phyloP scores from a whole-genome alignment of 2,888 invertebrate genomes.

The Luperina testacea region DNA sequence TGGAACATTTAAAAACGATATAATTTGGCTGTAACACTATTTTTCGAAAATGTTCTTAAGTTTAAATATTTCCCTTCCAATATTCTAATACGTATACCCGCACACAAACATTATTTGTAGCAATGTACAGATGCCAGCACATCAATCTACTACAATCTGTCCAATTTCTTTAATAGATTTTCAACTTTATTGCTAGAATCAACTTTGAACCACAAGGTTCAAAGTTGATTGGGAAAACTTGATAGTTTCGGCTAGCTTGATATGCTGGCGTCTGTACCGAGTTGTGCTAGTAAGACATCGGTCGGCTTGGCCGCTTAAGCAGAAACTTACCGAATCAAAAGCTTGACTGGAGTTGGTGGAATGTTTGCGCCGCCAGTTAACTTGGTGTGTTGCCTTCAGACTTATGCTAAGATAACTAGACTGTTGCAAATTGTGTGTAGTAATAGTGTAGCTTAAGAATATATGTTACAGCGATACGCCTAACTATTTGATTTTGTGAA shows the following conservation, averaged over 20 bases:
- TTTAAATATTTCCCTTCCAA: slow-evolving; percentile 3
- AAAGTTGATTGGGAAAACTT: too few species aligned
- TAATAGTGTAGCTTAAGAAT: not conserved
- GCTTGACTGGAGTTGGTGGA: slow-evolving; percentile 76
- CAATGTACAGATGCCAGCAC: slow-evolving; percentile 41
- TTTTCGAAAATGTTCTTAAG: too few species aligned
- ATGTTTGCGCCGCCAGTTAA: slow-evolving; percentile 78
- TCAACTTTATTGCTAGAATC: too few species aligned
- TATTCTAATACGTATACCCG: slow-evolving; percentile 5
- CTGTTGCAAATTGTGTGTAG: slow-evolving; percentile 36
- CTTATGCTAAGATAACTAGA: slow-evolving; percentile 70
- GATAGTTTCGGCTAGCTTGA: too few species aligned
- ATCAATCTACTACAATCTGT: too few species aligned
- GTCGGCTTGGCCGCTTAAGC: slow-evolving; percentile 73
- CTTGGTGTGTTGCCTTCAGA: slow-evolving; percentile 72
- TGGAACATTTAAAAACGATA: too few species aligned
- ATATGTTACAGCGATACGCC: not conserved
- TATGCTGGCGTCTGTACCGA: slow-evolving; percentile 3
- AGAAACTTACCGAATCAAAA: slow-evolving; percentile 82
- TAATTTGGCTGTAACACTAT: too few species aligned
- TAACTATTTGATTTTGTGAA: not conserved
- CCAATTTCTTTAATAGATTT: too few species aligned
- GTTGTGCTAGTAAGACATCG: slow-evolving; percentile 65
- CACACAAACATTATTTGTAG: slow-evolving; percentile 43
- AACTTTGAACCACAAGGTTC: too few species aligned